These are phyloP conservation scores for Lepidostoma basale DNA, from an alignment of 1,140 invertebrate genomes.

Conservation along the genomic window DNA sequence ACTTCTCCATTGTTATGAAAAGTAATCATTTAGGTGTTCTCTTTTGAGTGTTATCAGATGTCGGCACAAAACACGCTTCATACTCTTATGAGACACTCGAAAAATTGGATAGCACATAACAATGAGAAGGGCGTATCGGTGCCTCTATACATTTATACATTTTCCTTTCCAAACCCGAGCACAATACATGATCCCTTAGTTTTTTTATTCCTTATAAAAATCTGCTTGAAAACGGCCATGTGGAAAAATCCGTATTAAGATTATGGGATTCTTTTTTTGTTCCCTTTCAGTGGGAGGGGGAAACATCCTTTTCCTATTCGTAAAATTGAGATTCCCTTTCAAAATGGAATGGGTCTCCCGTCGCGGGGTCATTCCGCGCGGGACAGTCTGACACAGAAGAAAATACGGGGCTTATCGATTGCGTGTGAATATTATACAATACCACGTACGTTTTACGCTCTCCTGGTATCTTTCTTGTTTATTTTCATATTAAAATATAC, in stretches of 20 bases:
- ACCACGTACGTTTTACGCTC: too few species aligned
- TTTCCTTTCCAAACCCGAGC: not conserved
- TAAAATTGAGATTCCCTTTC: too few species aligned
- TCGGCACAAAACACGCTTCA: not conserved
- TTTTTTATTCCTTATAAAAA: not conserved
- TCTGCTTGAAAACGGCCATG: conserved; percentile 19
- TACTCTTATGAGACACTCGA: not conserved
- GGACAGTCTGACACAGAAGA: too few species aligned
- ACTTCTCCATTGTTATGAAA: too few species aligned
- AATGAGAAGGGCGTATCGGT: conserved; percentile 1
- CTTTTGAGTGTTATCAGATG: too few species aligned
- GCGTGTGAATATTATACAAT: too few species aligned
- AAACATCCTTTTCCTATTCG: not conserved
- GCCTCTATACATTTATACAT: not conserved
- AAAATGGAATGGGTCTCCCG: too few species aligned
- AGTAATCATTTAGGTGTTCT: not conserved
- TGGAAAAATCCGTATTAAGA: conserved; percentile 26
- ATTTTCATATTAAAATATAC: too few species aligned
- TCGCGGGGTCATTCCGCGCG: too few species aligned
- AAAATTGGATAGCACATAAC: conserved; percentile 19
- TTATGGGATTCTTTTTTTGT: conserved; percentile 20
- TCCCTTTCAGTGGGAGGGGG: too few species aligned
- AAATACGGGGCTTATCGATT: too few species aligned
- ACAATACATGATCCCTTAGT: conserved; percentile 1
- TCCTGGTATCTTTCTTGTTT: too few species aligned